phyloP scores from a whole-genome alignment of 2,797 vertebrate genomes.

The Poecilia velifera region DNA sequence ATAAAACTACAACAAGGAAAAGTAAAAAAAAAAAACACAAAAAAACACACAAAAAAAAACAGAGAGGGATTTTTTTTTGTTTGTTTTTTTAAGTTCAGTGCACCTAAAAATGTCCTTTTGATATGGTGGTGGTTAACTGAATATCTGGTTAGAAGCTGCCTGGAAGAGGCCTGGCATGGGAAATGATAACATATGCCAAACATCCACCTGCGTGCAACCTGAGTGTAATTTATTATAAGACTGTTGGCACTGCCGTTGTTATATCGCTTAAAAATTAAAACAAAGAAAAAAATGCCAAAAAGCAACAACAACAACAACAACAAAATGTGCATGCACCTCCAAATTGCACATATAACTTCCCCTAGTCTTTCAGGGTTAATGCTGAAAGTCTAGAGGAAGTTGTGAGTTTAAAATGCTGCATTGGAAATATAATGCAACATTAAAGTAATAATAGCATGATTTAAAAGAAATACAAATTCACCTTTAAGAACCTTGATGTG shows the following conservation, averaged over 20 bases:
- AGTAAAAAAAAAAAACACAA: not conserved
- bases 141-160: not conserved
- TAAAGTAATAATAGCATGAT: not conserved
- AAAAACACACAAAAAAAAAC: not conserved
- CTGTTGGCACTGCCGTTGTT: not conserved
- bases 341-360: not conserved
- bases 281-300: not conserved
- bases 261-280: not conserved
- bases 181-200: not conserved
- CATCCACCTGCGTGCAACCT: not conserved
- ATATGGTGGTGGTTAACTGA: not conserved
- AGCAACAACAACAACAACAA: no score
- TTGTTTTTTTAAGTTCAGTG: conserved; percentile 16
- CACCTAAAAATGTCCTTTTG: not conserved
- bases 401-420: not conserved
- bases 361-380: not conserved
- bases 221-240: not conserved
- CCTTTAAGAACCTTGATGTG: not conserved
- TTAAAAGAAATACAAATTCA: not conserved
- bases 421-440: not conserved
- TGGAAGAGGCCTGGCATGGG: not conserved
- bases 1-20: not conserved
- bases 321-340: not conserved
- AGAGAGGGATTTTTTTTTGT: no score
- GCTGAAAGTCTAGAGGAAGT: not conserved